phyloP scores from a whole-genome alignment of 2,797 vertebrate genomes.

The Enteromius viviparus region DNA sequence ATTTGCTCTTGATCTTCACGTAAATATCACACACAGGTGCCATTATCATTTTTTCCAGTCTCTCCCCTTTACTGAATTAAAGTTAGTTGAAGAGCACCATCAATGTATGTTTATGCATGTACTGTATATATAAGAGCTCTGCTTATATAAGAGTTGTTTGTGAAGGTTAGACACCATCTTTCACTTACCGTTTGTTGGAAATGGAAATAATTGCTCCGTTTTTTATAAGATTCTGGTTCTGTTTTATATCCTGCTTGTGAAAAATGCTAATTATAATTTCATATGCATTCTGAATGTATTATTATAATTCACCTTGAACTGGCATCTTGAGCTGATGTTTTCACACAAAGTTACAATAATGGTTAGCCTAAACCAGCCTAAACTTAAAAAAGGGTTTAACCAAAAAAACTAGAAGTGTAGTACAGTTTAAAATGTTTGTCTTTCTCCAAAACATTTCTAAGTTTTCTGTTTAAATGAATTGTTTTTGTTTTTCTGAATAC shows the following conservation, averaged over 20 bases:
- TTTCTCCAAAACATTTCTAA: too few species aligned
- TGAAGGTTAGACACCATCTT: not conserved
- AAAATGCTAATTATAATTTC: not conserved
- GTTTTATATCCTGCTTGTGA: not conserved
- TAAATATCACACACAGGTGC: not conserved
- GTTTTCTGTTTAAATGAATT: too few species aligned
- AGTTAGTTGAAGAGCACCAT: not conserved
- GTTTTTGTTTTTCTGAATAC: too few species aligned
- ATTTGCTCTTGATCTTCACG: conserved; percentile 16
- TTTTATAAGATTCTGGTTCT: not conserved
- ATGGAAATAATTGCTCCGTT: not conserved
- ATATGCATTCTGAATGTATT: not conserved
- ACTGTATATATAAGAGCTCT: not conserved
- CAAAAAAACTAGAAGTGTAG: too few species aligned
- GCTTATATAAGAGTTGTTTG: not conserved
- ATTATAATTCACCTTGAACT: not conserved
- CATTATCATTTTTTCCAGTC: too few species aligned
- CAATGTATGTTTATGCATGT: not conserved
- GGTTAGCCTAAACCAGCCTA: too few species aligned
- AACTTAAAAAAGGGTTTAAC: too few species aligned
- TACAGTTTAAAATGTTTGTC: too few species aligned
- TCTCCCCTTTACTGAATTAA: not conserved
- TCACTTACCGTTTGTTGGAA: not conserved
- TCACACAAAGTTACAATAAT: not conserved
- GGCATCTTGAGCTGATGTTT: too few species aligned